Percentiles rank a stretch among this genome's conserved stretches.
These are phyloP conservation scores for Seladonia tumulorum DNA, from an alignment of 2,888 invertebrate species.

Conservation along the genomic window DNA sequence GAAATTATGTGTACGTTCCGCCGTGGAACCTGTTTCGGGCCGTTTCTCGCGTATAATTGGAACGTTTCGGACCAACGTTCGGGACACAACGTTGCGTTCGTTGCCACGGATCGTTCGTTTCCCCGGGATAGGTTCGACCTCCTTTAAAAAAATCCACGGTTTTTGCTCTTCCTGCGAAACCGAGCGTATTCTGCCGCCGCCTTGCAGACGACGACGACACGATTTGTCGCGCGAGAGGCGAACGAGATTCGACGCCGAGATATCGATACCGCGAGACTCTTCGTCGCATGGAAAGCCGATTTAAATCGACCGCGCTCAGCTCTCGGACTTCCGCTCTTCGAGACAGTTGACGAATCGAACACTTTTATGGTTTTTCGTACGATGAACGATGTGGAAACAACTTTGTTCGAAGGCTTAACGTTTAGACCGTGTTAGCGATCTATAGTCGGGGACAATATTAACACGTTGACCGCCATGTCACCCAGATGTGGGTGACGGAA, in stretches of 20 bases:
- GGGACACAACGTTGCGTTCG: slow-evolving; percentile 65
- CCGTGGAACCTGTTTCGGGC: slow-evolving; percentile 80
- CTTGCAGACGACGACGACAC: background rate
- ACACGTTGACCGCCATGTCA: too few relatives aligned
- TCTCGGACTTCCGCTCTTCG: background rate
- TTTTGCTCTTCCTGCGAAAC: background rate
- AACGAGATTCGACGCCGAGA: slow-evolving; percentile 2
- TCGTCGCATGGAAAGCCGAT: background rate
- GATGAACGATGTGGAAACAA: too few relatives aligned
- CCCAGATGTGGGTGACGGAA: too few relatives aligned
- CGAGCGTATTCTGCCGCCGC: background rate
- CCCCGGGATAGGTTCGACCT: slow-evolving; percentile 42
- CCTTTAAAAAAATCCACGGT: slow-evolving; percentile 43
- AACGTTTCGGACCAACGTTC: slow-evolving; percentile 73
- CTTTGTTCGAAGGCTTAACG: too few relatives aligned
- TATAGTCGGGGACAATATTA: too few relatives aligned
- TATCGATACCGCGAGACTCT: background rate
- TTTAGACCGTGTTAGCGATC: too few relatives aligned
- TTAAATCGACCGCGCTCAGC: too few relatives aligned
- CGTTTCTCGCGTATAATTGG: slow-evolving; percentile 82
- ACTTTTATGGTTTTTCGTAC: too few relatives aligned
- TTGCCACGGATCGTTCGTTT: slow-evolving; percentile 52
- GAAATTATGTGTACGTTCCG: slow-evolving; percentile 83
- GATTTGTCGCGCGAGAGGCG: background rate
- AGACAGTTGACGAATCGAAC: background rate